Conservation (phyloP, 1,140 invertebrate species). For the Aphelinus atriplicis region DNA sequence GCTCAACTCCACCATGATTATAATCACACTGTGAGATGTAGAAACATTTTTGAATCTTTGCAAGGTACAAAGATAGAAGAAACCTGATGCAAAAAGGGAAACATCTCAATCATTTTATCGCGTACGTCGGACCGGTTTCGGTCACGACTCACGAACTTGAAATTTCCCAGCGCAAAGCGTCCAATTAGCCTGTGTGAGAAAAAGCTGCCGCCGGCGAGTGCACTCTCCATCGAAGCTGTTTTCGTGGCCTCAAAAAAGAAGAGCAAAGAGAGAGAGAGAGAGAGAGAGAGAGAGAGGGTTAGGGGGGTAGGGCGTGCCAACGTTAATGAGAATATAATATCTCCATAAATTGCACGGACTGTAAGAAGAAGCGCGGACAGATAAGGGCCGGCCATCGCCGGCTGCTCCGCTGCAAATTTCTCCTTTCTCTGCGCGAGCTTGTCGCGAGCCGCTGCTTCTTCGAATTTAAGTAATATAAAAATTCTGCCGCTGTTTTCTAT, state of each 20-base stretch:
- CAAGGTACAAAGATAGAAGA: too few relatives aligned
- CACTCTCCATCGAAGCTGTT: background rate
- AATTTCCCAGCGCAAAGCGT: too few relatives aligned
- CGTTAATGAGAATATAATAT: constrained; percentile 42
- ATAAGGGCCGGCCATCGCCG: background rate
- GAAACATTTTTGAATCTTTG: too few relatives aligned
- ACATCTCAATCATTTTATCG: too few relatives aligned
- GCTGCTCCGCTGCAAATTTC: background rate
- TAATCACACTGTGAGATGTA: too few relatives aligned
- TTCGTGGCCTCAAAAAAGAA: background rate
- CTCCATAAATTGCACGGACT: constrained; percentile 31
- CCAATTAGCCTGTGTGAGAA: too few relatives aligned
- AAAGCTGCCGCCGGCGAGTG: too few relatives aligned
- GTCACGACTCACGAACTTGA: too few relatives aligned
- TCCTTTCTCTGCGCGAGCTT: background rate
- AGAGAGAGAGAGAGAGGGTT: background rate
- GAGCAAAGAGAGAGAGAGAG: background rate
- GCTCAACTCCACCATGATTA: too few relatives aligned
- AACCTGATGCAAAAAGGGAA: too few relatives aligned
- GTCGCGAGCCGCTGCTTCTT: background rate
- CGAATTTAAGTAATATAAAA: constrained; percentile 19
- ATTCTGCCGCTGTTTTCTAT: too few relatives aligned
- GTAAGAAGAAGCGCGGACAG: constrained; percentile 11
- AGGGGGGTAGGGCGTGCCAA: background rate
- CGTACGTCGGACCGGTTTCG: too few relatives aligned